phyloP scores from a whole-genome alignment of 2,113 vertebrate species.

The Oreochromis spilurus region DNA sequence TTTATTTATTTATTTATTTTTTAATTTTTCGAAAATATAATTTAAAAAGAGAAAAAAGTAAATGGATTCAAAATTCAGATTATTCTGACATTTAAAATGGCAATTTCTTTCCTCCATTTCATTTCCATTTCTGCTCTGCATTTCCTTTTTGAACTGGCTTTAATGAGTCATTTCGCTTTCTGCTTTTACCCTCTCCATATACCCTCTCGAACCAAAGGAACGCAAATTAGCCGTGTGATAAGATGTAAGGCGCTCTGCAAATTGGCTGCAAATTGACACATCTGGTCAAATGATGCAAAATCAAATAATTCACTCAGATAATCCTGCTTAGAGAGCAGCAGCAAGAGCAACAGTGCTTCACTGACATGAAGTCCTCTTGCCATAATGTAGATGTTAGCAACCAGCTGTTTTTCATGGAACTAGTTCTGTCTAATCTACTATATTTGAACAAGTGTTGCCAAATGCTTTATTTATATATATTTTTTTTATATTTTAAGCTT shows the following conservation, averaged over 20 bases:
- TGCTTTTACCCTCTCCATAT: neutral
- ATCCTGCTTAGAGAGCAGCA: neutral
- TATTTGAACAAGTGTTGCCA: neutral
- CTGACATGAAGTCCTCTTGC: neutral
- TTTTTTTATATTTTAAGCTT: neutral
- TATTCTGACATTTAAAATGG: neutral
- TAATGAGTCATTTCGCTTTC: neutral
- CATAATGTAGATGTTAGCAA: neutral
- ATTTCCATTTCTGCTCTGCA: neutral
- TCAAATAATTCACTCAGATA: neutral
- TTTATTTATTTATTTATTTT: neutral
- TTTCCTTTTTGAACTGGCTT: neutral
- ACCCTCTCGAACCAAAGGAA: neutral
- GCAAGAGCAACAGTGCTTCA: neutral
- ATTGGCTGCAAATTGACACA: neutral
- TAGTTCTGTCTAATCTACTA: neutral
- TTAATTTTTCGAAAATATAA: accelerated
- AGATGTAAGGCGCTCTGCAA: neutral
- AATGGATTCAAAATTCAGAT: neutral
- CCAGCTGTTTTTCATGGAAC: neutral
- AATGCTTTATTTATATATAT: neutral
- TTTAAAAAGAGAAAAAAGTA: neutral
- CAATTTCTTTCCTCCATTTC: neutral
- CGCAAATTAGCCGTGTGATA: neutral
- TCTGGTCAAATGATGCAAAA: neutral